phyloP scores from a whole-genome alignment of 2,888 invertebrate genomes.

The Limnephilus auricula region DNA sequence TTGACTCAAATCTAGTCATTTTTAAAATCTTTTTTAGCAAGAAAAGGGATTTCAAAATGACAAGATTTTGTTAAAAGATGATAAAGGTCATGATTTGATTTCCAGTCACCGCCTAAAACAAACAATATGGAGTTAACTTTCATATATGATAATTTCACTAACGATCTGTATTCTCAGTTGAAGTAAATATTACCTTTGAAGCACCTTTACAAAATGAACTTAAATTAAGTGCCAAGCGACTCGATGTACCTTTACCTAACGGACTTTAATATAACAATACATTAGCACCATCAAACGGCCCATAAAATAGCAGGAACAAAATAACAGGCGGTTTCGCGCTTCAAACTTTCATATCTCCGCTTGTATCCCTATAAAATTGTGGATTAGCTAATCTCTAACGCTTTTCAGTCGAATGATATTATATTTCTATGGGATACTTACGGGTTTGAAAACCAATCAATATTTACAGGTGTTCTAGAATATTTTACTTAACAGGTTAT shows the following conservation, averaged over 20 bases:
- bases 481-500: background rate
- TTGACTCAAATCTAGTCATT: too few species aligned
- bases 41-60: background rate
- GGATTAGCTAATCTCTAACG: background rate
- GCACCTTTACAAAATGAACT: conserved; percentile 30
- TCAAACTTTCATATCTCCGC: background rate
- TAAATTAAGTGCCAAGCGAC: conserved; percentile 17
- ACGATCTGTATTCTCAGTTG: background rate
- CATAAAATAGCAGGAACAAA: background rate
- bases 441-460: background rate
- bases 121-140: background rate
- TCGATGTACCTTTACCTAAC: conserved; percentile 2
- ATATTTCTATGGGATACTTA: background rate
- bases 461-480: background rate
- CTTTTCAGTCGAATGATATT: background rate
- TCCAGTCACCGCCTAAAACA: background rate
- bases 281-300: conserved; percentile 19
- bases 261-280: conserved; percentile 30
- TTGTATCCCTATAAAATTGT: background rate
- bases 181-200: conserved; percentile 20
- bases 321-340: background rate
- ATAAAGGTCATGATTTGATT: background rate
- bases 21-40: too few species aligned
- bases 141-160: background rate
- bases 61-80: background rate